phyloP scores from a whole-genome alignment of 2,888 invertebrate genomes.

The Lamellibrachia columna region DNA sequence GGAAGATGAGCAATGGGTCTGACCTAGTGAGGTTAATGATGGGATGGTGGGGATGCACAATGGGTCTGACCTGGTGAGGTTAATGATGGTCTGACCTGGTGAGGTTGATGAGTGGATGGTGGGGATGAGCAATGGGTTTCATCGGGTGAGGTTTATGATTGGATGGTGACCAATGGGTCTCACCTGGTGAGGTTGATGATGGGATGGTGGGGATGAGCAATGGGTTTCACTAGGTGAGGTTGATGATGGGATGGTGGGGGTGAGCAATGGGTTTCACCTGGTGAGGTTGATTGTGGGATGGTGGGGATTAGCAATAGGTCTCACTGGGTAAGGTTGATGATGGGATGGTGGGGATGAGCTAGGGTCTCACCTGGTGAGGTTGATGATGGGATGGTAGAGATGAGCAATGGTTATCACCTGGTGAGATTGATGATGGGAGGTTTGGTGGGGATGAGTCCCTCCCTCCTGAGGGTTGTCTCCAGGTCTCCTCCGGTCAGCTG shows the following conservation, averaged over 20 bases:
- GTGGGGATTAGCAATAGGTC: not conserved
- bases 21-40: slow-evolving; percentile 63
- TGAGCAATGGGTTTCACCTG: too few relatives aligned
- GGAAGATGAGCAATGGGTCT: not conserved
- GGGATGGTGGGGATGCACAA: not conserved
- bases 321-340: slow-evolving; percentile 63
- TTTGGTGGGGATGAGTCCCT: slow-evolving; percentile 87
- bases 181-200: too few relatives aligned
- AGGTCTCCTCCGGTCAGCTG: slow-evolving; percentile 95
- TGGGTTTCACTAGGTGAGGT: slow-evolving; percentile 29
- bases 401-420: slow-evolving; percentile 41
- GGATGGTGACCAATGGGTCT: too few relatives aligned
- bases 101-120: slow-evolving; percentile 72
- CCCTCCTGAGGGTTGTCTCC: slow-evolving; percentile 86
- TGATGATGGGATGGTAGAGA: slow-evolving; percentile 45
- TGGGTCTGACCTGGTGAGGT: slow-evolving; percentile 57
- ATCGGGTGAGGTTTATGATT: too few relatives aligned
- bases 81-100: slow-evolving; percentile 56
- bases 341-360: not conserved
- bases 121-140: slow-evolving; percentile 73
- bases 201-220: too few relatives aligned
- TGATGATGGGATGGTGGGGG: slow-evolving; percentile 25
- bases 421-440: slow-evolving; percentile 69
- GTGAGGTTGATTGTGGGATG: too few relatives aligned
- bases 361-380: slow-evolving; percentile 59